Base-by-base conservation (phyloP, 2,888 invertebrate species). In the Microplitis deprimator region DNA sequence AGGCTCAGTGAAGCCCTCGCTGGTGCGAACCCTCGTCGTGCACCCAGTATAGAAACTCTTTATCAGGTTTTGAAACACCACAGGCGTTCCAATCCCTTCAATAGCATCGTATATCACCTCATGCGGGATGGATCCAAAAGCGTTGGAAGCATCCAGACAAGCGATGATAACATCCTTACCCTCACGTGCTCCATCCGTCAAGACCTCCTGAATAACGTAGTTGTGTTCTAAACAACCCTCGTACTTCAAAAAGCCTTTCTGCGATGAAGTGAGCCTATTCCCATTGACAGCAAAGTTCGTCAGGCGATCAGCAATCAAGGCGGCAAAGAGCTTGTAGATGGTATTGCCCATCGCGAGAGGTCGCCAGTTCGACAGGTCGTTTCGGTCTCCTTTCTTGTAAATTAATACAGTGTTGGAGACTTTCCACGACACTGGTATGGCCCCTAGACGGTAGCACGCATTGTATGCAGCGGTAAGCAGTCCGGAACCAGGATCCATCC, bases 141-240 rank as follows among this genome's bases (percentile, higher is more conserved):
- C 89, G 50, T 90, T 90, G 7, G 85, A 76, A 4, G 89, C 78
- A 76, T 90, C 88, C 65, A 89, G 78, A 86, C 87, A 89, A 4
- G 87, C 86, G 0, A 89, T 81, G 13, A 82, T 82, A 5, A 85
- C 62, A 20, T 81, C 77, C 41, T 71, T 77, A 0, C 77, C 62
- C 6, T 70, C 75, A 20, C 77, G 50, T 39, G 76, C 76, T 6
- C 84, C 82, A 41, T 83, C 82, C 10, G 79, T 77, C 1, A 83
- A 77, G n/a, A 81, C 76, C 39, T 79, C 81, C 78, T 86, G 84
- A 10, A 86, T 77, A 1, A 82, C 72, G 79, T 82, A 87, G 80
- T 87, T 86, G 75, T 87, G 87, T 75, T 86, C 86, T 6, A 79
- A 77, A 72, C 84, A 85, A 0, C 85, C 86, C 71, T 86, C 85